Conservation (phyloP, 2,113 vertebrate species). For the Fregata magnificens region DNA sequence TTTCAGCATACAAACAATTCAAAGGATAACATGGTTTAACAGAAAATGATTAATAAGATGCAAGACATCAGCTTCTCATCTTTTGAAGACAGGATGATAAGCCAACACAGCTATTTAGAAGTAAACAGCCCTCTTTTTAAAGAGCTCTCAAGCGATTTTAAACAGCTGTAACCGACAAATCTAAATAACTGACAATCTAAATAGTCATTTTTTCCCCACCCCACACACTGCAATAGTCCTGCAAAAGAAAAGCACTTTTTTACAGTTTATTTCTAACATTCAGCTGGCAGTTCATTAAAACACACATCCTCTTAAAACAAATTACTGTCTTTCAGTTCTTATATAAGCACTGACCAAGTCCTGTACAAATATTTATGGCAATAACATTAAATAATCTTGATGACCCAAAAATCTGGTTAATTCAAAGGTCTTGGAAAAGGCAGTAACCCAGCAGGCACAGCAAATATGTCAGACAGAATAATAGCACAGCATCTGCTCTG, state of each 20-base stretch:
- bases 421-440: conserved; percentile 27
- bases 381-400: conserved; percentile 55
- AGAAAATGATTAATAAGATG: conserved; percentile 29
- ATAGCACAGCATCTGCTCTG: neutral
- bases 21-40: conserved; percentile 18
- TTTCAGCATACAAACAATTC: neutral
- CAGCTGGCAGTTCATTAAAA: conserved; percentile 49
- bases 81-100: neutral
- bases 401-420: conserved; percentile 28
- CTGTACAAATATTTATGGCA: conserved; percentile 52
- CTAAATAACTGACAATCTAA: conserved; percentile 22
- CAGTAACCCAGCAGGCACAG: neutral
- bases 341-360: conserved; percentile 32
- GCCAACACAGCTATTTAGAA: neutral
- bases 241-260: neutral
- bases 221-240: neutral
- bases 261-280: conserved; percentile 19
- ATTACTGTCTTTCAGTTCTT: conserved; percentile 26
- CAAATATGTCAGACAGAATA: neutral
- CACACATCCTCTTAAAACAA: conserved; percentile 40
- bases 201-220: neutral
- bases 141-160: neutral
- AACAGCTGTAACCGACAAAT: neutral
- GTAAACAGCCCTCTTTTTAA: conserved; percentile 9
- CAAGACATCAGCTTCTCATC: conserved; percentile 8